Evolutionary conservation across 64 coral and sea anemone species (phyloP).

Genomic region (Catalaphyllia jardinei): DNA sequence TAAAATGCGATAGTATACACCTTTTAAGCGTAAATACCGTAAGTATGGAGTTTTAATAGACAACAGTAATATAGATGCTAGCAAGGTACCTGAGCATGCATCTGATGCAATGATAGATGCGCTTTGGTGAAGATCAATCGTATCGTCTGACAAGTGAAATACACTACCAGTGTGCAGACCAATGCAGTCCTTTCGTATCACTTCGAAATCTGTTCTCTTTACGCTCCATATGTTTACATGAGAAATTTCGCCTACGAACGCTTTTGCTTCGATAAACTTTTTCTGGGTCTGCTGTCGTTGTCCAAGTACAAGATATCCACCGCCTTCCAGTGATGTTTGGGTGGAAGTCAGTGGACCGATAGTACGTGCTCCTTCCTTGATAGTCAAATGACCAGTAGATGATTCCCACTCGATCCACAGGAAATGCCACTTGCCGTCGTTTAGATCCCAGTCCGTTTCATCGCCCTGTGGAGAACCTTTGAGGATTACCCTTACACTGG

Average conservation of each 20-base stretch:
- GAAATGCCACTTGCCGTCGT: slow-evolving; percentile 13
- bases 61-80: too few relatives aligned
- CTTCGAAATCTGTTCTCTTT: neutral
- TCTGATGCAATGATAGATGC: slow-evolving; percentile 24
- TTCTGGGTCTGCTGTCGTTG: neutral
- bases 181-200: neutral
- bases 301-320: slow-evolving; percentile 8
- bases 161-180: neutral
- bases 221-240: neutral
- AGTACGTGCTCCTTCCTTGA: neutral
- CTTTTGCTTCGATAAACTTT: neutral
- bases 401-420: neutral
- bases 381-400: neutral
- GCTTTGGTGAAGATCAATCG: neutral
- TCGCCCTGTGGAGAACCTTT: neutral
- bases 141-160: neutral
- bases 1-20: too few relatives aligned
- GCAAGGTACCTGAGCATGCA: too few relatives aligned
- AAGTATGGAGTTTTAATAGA: too few relatives aligned
- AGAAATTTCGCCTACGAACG: slow-evolving; percentile 1
- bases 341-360: neutral
- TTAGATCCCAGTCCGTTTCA: neutral
- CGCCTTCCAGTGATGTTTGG: neutral
- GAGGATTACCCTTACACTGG: neutral
- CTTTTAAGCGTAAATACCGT: too few relatives aligned